Evolutionary conservation across 2,888 invertebrate species (phyloP), one percentile per base, ranked within the genome.

Genomic region (Ormyrus labotus): DNA sequence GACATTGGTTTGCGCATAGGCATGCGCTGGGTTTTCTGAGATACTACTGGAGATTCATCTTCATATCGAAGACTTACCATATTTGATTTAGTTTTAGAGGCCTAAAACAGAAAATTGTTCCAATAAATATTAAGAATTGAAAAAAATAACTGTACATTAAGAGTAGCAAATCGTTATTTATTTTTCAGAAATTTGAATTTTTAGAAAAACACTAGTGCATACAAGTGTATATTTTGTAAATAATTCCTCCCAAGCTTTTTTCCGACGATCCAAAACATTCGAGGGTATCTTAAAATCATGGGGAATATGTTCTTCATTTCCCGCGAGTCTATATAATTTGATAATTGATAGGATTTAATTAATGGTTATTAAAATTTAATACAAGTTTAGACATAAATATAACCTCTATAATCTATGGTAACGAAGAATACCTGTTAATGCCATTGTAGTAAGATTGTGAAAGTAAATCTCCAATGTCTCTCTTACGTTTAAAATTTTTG

Each of bases 191-290:
- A 63, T 45, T 50, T 55, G 11, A 34, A 34, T 4, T 34, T 34
- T 34, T 34, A 34, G 4, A 34, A 34, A 34, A 34, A 34, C 34
- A 34, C 34, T 9, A 19, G 9, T 53, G 13, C 10, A 71, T 78
- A 88, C 88, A 69, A 84, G 64, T 0, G 81, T 80, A 70, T 87
- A 88, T 77, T 84, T 88, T 7, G 78, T 19, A 73, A 87, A 88
- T 1, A 88, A 82, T 5, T 74, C 51, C n/a, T 78, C n/a, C 88
- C 88, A 88, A 34, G 73, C 77, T 61, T 82, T 65, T 64, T 85
- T 57, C 5, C 87, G 83, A 0, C 67, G 34, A 45, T 84, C 68
- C 51, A 85, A 57, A 65, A 85, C 64, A 48, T 82, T 13, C 73
- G 77, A 51, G 5, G 86, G 55, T 70, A 85, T 11, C 11, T 83